phyloP scores from a whole-genome alignment of 2,888 invertebrate species.

The Monopis laevigella region DNA sequence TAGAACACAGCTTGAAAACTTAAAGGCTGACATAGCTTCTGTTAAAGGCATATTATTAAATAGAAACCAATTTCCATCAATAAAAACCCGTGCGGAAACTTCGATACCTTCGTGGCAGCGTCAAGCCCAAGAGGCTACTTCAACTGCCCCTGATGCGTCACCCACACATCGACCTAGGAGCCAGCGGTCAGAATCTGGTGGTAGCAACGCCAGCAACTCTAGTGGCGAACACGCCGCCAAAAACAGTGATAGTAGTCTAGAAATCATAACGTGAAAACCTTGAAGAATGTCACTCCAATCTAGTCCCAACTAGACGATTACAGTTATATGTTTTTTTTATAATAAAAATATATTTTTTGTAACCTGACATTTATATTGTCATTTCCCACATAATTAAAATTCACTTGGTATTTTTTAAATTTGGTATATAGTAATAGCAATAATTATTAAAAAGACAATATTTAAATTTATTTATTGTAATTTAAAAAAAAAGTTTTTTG shows the following conservation, averaged over 20 bases:
- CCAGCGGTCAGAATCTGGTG: conserved; percentile 71
- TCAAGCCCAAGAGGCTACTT: conserved; percentile 64
- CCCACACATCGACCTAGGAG: conserved; percentile 47
- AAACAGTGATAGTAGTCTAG: conserved; percentile 79
- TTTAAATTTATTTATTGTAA: too few species aligned
- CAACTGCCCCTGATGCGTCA: conserved; percentile 41
- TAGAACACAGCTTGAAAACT: conserved; percentile 69
- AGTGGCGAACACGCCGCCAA: conserved; percentile 79
- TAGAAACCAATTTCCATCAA: conserved; percentile 83
- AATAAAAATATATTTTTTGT: too few species aligned
- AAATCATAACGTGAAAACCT: too few species aligned
- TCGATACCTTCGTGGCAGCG: conserved; percentile 87
- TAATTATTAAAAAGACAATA: too few species aligned
- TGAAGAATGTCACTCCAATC: too few species aligned
- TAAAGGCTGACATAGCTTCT: conserved; percentile 75
- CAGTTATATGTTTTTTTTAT: too few species aligned
- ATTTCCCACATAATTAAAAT: too few species aligned
- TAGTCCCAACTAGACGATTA: too few species aligned
- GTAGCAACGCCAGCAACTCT: conserved; percentile 74
- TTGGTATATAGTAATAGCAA: too few species aligned
- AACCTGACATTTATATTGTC: too few species aligned
- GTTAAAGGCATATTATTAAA: conserved; percentile 78
- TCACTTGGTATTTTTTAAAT: too few species aligned
- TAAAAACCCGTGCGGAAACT: conserved; percentile 68
- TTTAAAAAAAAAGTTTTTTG: too few species aligned